Base-by-base conservation (phyloP, 2,113 vertebrate species). In the Sorex araneus region DNA sequence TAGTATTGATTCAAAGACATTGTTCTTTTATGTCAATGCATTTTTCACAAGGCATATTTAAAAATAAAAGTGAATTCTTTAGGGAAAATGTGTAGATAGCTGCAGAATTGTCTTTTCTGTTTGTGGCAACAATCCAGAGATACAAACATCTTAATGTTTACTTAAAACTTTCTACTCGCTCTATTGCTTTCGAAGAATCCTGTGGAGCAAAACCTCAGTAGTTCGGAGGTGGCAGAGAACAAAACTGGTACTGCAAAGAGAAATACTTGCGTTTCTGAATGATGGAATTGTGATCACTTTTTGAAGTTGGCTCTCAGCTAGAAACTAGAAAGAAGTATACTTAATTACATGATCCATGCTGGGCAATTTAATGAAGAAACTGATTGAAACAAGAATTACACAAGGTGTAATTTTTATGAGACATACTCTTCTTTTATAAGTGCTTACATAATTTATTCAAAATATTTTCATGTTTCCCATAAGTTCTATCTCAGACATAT, bases 371-470 rank as follows among this genome's bases (percentile, higher is more conserved):
- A 36, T 60, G 45, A 94, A 76, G 36, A 89, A 73, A 2, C 7
- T 67, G n/a, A n/a, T 75, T 67, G 74, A 78, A 30, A 50, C 3
- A 84, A 69, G 28, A 0, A 3, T 83, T 23, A 90, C 78, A 81
- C n/a, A n/a, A n/a, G 50, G 85, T 75, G 77, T 47, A 82, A 10
- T 0, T 69, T 84, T 84, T 80, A 50, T 74, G 43, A 93, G n/a
- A 89, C 64, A 43, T 79, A 79, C 11, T 40, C 11, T 50, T 34
- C 23, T 40, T 75, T 95, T 90, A 34, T 83, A 74, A 91, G 40
- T 91, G 27, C 63, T 71, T 90, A 50, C 9, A 93, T 64, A 76
- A 66, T 94, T 43, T 47, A 87, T 45, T 79, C 84, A 54, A 75
- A 79, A 25, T 85, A 70, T 82, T 74, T 70, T 80, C 70, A 83